Base-by-base conservation (phyloP, 37 sponge, comb jelly and placozoan species). In the Halisarca cf. caerulea region DNA sequence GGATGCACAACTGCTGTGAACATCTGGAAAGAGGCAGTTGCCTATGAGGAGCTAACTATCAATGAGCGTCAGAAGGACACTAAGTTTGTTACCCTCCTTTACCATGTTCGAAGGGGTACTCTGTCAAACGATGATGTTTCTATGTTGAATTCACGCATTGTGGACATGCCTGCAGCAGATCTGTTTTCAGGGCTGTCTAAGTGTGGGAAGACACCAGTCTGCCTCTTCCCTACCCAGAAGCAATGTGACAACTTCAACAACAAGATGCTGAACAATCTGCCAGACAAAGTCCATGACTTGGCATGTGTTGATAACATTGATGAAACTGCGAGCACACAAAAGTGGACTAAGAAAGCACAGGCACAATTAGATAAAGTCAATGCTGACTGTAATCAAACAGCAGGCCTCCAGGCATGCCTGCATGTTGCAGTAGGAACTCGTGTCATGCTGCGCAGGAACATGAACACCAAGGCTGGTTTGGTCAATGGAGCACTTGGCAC, bases 51-150 rank as follows among this genome's bases (percentile, higher is more conserved):
- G 42, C 78, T 90, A 21, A 90, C 79, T 30, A 90, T 82, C 35
- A 94, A 94, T 86, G 88, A 88, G 83, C 84, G 93, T 28, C 90
- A 92, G 54, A 78, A 71, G 40, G 93, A 89, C 79, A 30, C 18
- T n/a, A 37, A 32, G 81, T 80, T 57, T 61, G 36, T 32, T 17
- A 15, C 43, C 30, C 66, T 86, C 47, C 44, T 91, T 20, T 33
- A 87, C 24, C 44, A 62, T 36, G 79, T 81, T 33, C 69, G 87
- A 25, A 27, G 20, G 62, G 81, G 80, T 23, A 35, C 17, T 71
- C 58, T 20, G 7, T 61, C 83, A 18, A 39, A 15, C 11, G 35
- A 77, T 20, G 28, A 77, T 24, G n/a, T 40, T 0, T 7, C 5
- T 2, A 1, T 42, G 8, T 61, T 73, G n/a, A 0, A 44, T 23